These are phyloP conservation scores for Lomographa bimaculata DNA, from an alignment of 2,888 invertebrate genomes.

Conservation along the genomic window DNA sequence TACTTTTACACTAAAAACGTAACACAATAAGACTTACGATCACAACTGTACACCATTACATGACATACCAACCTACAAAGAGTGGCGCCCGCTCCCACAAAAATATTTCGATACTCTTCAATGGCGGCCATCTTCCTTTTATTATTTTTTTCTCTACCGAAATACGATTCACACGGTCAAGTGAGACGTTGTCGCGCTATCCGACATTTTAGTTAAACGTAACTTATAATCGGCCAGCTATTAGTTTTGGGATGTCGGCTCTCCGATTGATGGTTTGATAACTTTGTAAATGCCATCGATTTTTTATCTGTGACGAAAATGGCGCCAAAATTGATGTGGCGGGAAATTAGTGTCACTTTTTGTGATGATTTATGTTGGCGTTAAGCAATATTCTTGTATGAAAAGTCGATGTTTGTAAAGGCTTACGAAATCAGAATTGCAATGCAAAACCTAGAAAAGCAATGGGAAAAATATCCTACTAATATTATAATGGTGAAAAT, in stretches of 20 bases:
- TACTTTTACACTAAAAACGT: too few relatives aligned
- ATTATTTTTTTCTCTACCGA: constrained; percentile 28
- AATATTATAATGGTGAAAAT: too few relatives aligned
- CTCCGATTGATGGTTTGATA: constrained; percentile 55
- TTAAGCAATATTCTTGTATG: background rate
- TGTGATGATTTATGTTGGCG: background rate
- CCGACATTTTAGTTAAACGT: constrained; percentile 47
- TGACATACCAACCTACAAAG: constrained; percentile 57
- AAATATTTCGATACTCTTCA: constrained; percentile 63
- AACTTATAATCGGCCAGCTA: constrained; percentile 44
- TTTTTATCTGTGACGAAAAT: constrained; percentile 34
- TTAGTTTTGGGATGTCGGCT: constrained; percentile 48
- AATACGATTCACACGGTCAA: constrained; percentile 68
- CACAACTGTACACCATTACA: constrained; percentile 20
- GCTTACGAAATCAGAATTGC: too few relatives aligned
- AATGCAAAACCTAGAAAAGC: too few relatives aligned
- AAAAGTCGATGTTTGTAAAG: too few relatives aligned
- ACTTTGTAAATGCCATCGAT: constrained; percentile 29
- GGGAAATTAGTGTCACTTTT: constrained; percentile 12
- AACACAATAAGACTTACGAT: constrained; percentile 2
- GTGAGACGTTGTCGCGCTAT: constrained; percentile 52
- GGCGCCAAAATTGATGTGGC: constrained; percentile 35
- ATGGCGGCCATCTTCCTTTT: constrained; percentile 48
- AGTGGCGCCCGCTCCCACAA: constrained; percentile 62
- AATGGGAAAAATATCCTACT: too few relatives aligned